These are phyloP conservation scores for Drosophila baimaii DNA, from an alignment of 1,140 invertebrate genomes.

Conservation along the genomic window DNA sequence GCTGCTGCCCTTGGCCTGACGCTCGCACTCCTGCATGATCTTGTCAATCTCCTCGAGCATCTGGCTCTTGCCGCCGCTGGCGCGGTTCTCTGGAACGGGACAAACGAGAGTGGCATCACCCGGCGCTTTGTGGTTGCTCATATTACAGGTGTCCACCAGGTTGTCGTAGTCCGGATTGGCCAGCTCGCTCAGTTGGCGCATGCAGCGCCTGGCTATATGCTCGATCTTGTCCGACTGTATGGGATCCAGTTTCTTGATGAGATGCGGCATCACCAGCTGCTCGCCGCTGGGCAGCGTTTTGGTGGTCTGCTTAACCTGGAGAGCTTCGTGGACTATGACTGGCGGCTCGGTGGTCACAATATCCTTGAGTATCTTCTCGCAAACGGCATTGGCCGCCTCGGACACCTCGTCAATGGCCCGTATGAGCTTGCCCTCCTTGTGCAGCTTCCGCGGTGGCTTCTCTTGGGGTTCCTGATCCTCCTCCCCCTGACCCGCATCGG, in stretches of 20 bases:
- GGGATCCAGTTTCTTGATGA: constrained; percentile 83
- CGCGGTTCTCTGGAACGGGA: constrained; percentile 73
- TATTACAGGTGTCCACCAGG: constrained; percentile 73
- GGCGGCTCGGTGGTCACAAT: constrained; percentile 81
- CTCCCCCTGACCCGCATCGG: constrained; percentile 50
- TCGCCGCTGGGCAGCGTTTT: constrained; percentile 18
- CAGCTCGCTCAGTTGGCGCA: constrained; percentile 78
- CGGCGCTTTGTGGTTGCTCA: constrained; percentile 39
- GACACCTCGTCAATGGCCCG: constrained; percentile 81
- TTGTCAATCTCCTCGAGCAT: constrained; percentile 79
- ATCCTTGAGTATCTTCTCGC: constrained; percentile 81
- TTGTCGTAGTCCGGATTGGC: constrained; percentile 79
- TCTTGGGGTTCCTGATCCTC: constrained; percentile 16
- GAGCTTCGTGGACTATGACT: constrained; percentile 74
- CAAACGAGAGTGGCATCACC: constrained; percentile 76
- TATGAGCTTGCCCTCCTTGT: constrained; percentile 77
- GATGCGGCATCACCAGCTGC: constrained; percentile 66
- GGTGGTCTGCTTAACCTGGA: constrained; percentile 64
- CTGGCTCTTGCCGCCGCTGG: constrained; percentile 29
- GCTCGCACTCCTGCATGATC: constrained; percentile 84
- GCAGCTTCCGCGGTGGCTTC: constrained; percentile 57
- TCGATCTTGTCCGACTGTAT: constrained; percentile 80
- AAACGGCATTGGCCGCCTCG: constrained; percentile 79
- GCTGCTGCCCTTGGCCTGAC: constrained; percentile 62
- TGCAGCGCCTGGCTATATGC: constrained; percentile 79